phyloP scores from a whole-genome alignment of 2,113 vertebrate species.

The Platysternon megacephalum region DNA sequence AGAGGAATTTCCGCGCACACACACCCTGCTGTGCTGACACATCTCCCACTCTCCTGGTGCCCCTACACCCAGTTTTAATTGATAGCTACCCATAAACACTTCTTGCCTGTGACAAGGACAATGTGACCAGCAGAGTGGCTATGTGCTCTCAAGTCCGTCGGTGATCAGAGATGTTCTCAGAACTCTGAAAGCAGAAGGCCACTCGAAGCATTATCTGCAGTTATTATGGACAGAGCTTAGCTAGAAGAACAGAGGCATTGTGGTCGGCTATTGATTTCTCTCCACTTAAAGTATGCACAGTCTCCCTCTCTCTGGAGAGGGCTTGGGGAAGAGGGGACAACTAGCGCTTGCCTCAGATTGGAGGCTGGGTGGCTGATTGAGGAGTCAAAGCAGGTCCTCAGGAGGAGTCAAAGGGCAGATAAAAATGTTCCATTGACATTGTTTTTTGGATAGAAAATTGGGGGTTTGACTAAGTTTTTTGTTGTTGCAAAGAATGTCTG shows the following conservation, averaged over 20 bases:
- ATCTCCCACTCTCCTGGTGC: not conserved
- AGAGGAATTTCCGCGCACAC: not conserved
- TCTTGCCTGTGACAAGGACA: not conserved
- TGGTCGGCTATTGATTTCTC: not conserved
- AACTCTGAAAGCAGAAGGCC: not conserved
- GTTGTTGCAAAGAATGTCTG: not conserved
- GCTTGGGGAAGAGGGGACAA: not conserved
- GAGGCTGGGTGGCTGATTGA: not conserved
- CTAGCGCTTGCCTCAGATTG: fast-evolving
- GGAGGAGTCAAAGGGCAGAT: not conserved
- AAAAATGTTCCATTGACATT: not conserved
- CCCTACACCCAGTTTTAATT: not conserved
- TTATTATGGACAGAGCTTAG: fast-evolving
- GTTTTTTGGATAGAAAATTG: not conserved
- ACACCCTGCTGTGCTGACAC: not conserved
- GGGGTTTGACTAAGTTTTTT: not conserved
- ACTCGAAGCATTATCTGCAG: not conserved
- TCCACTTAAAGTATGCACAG: not conserved
- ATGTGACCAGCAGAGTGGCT: not conserved
- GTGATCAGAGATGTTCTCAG: not conserved
- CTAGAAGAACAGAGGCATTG: fast-evolving
- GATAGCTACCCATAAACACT: not conserved
- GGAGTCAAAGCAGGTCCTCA: not conserved
- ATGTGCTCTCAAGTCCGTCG: not conserved
- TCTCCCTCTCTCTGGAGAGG: not conserved